Base-by-base conservation (phyloP, 2,113 vertebrate species). In the Cebidichthys violaceus region DNA sequence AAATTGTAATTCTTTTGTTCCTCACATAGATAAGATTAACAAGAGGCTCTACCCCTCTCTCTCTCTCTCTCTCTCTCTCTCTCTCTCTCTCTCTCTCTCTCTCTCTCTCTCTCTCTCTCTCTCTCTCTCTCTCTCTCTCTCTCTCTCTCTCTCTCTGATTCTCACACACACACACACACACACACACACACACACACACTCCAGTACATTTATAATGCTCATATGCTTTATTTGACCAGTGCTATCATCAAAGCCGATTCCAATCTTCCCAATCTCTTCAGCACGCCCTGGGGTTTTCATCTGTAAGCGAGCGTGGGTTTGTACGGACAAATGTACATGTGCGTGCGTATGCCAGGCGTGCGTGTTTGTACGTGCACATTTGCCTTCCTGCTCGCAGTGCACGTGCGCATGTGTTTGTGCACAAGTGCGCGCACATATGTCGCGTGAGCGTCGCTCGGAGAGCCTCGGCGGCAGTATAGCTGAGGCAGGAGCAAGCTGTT, bases 401-500 rank as follows among this genome's bases (percentile, higher is more conserved):
- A n/a, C n/a, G n/a, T n/a, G 22, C 5, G 18, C 45, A 14, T 22
- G 72, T 22, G 72, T 66, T 54, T 72, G 33, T 27, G 67, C 41
- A 31, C 65, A 67, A 57, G 66, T 24, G 31, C 64, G 18, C 43
- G 79, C 77, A 67, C 65, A 14, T 74, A 81, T 70, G 69, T 79
- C 74, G 43, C 47, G 81, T 52, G 52, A 82, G 57, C 27, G 67
- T 85, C 41, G 68, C 74, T 87, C 55, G 35, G 35, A 71, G 60
- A 62, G 74, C 31, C 69, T 17, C 68, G 55, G 75, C 70, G 68
- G 74, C 68, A 61, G 88, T 69, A 68, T 64, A 82, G 81, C 88
- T n/a, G 69, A 84, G 76, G 87, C 77, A 85, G 82, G 70, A 86
- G 85, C 81, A 74, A 79, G 90, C 87, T 84, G 92, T 60, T 79